A percentile compares a stretch with the other conserved stretches of the same genome.
These are phyloP conservation scores for Pseudanteris insignis DNA, from an alignment of 2,888 invertebrate genomes.

Conservation along the genomic window DNA sequence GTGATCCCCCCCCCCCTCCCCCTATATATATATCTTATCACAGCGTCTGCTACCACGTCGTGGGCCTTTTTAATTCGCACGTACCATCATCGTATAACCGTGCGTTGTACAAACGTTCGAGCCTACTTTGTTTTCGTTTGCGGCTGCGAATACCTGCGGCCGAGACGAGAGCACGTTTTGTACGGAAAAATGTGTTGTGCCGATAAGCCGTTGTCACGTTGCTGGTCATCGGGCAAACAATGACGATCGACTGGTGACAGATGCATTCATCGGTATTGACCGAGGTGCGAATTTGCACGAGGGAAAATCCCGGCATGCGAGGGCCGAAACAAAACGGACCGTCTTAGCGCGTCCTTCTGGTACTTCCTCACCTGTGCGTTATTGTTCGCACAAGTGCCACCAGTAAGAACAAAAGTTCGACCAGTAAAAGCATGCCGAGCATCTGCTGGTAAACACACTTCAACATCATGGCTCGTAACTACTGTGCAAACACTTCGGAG, in stretches of 20 bases:
- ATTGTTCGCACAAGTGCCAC: constrained; percentile 17
- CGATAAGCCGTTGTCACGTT: neutral
- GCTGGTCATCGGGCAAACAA: constrained; percentile 16
- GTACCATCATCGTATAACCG: too few species aligned
- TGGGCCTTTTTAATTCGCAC: too few species aligned
- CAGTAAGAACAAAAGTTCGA: constrained; percentile 18
- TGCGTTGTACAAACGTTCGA: too few species aligned
- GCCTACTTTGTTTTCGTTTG: too few species aligned
- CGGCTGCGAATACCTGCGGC: too few species aligned
- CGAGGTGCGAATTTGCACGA: constrained; percentile 22
- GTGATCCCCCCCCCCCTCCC: too few species aligned
- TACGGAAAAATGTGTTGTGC: too few species aligned
- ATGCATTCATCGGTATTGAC: constrained; percentile 9
- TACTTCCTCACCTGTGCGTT: constrained; percentile 14
- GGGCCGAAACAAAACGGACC: neutral
- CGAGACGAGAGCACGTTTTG: too few species aligned
- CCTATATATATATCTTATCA: too few species aligned
- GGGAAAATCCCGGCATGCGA: constrained; percentile 19
- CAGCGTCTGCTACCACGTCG: too few species aligned
- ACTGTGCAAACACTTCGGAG: constrained; percentile 27
- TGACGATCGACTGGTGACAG: constrained; percentile 4
- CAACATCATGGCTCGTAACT: constrained; percentile 21
- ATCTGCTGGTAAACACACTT: constrained; percentile 23
- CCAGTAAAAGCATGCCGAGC: constrained; percentile 19
- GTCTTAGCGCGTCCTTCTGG: too few species aligned